Evolutionary conservation across 2,888 invertebrate genomes (phyloP).

Genomic region (Agrilus biguttatus): DNA sequence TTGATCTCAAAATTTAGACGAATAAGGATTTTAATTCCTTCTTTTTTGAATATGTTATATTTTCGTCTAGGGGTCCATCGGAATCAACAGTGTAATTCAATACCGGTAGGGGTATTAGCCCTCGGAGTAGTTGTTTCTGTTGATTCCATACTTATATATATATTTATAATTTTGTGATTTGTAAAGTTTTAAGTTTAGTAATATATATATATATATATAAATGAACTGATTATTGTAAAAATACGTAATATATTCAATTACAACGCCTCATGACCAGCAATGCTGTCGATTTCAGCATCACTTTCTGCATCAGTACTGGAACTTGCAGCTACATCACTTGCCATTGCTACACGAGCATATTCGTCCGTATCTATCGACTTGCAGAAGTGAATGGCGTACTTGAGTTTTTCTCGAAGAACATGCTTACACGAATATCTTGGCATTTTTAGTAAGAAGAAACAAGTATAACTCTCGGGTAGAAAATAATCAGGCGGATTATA

Average conservation of each 20-base stretch:
- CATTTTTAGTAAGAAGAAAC: slow-evolving; percentile 96
- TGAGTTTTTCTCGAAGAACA: slow-evolving; percentile 33
- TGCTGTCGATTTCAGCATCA: slow-evolving; percentile 32
- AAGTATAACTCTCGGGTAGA: slow-evolving; percentile 93
- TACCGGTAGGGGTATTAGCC: too few relatives aligned
- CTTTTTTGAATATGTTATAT: too few relatives aligned
- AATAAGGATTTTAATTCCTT: too few relatives aligned
- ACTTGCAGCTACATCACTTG: slow-evolving; percentile 41
- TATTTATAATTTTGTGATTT: too few relatives aligned
- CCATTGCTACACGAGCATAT: slow-evolving; percentile 77
- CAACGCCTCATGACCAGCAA: slow-evolving; percentile 15
- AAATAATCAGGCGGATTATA: slow-evolving; percentile 93
- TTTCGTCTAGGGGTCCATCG: too few relatives aligned
- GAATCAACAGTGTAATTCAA: too few relatives aligned
- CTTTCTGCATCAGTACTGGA: slow-evolving; percentile 31
- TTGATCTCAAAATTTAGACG: too few relatives aligned
- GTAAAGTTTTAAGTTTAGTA: too few relatives aligned
- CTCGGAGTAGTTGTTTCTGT: too few relatives aligned
- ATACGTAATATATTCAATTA: slow-evolving; percentile 3
- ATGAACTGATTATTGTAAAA: too few relatives aligned
- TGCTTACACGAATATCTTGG: slow-evolving; percentile 86
- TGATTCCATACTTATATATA: too few relatives aligned
- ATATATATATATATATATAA: too few relatives aligned
- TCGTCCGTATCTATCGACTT: slow-evolving; percentile 97
- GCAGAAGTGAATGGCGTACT: slow-evolving; percentile 95